Evolutionary conservation across 2,113 vertebrate species (phyloP), one percentile per base, ranked within the genome.

Genomic region (Chloebia gouldiae): DNA sequence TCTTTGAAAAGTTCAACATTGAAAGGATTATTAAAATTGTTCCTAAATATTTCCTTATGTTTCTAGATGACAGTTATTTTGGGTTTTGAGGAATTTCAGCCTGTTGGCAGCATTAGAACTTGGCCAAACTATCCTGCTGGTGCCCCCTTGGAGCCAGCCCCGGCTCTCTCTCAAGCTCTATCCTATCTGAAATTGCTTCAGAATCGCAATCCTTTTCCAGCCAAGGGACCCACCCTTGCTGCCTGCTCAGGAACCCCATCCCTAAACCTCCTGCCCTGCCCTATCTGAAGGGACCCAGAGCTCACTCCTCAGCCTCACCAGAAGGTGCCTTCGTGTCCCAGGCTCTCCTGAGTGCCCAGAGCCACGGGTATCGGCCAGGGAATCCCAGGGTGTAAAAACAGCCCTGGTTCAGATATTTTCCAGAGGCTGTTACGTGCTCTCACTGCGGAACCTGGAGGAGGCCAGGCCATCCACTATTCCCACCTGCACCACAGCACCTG

Each of bases 321-420:
- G 51, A 31, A 21, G 42, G 11, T 9, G 13, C 25, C 37, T 15
- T 10, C 0, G 0, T 27, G 47, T n/a, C 30, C 31, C 3, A 7
- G 16, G 49, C 65, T 56, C 31, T 5, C 1, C 18, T 2, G 6
- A 18, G 66, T 28, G 54, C 82, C 65, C 3, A 1, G 9, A 66
- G 51, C 40, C 4, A 5, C 0, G 0, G 50, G 39, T 35, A 7
- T 27, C 4, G 3, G 37, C 50, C 0, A 9, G 40, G 68, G 80
- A n/a, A 7, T 16, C 3, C 0, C 28, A 10, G 51, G 40, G 28
- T 27, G 4, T 18, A 13, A 76, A 65, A 22, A 22, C 51, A 60
- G 2, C 35, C 28, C 6, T 13, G 53, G 42, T 12, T 39, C 44
- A n/a, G 64, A 7, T 23, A 3, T 65, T 83, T 49, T 68, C 65